phyloP scores from a whole-genome alignment of 2,888 invertebrate genomes.

The Linyphia triangularis region DNA sequence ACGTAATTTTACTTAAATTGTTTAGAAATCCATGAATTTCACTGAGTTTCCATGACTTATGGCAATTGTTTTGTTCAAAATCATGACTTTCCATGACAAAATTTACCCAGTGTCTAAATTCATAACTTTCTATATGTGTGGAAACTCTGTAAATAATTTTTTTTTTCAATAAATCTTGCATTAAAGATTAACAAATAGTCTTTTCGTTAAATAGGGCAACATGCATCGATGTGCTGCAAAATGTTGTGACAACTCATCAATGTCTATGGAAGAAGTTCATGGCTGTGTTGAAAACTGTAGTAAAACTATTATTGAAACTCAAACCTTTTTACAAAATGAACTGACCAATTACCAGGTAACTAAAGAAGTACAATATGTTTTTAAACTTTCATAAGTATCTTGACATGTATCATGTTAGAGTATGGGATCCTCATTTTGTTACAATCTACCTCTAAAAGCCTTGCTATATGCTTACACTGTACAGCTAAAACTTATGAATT shows the following conservation, averaged over 20 bases:
- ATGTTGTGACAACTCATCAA: constrained; percentile 89
- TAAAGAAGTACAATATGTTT: not conserved
- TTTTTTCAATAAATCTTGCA: not conserved
- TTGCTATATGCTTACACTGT: too few species aligned
- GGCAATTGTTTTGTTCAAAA: too few species aligned
- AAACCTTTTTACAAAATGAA: constrained; percentile 86
- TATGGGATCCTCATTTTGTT: not conserved
- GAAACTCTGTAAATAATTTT: too few species aligned
- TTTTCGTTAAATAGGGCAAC: constrained; percentile 82
- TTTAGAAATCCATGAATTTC: too few species aligned
- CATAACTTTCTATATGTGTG: too few species aligned
- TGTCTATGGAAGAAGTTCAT: constrained; percentile 88
- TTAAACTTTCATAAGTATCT: not conserved
- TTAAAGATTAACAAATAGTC: constrained; percentile 26
- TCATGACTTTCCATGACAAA: too few species aligned
- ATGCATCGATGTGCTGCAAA: constrained; percentile 94
- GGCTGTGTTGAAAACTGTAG: constrained; percentile 92
- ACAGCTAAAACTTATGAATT: too few species aligned
- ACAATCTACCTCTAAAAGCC: too few species aligned
- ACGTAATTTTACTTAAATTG: too few species aligned
- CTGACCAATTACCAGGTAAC: constrained; percentile 82
- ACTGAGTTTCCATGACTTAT: too few species aligned
- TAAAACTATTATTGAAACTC: constrained; percentile 86
- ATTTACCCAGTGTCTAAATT: too few species aligned
- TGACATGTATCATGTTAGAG: not conserved